phyloP scores from a whole-genome alignment of 2,888 invertebrate genomes.

The Leptinotarsa haldemani region DNA sequence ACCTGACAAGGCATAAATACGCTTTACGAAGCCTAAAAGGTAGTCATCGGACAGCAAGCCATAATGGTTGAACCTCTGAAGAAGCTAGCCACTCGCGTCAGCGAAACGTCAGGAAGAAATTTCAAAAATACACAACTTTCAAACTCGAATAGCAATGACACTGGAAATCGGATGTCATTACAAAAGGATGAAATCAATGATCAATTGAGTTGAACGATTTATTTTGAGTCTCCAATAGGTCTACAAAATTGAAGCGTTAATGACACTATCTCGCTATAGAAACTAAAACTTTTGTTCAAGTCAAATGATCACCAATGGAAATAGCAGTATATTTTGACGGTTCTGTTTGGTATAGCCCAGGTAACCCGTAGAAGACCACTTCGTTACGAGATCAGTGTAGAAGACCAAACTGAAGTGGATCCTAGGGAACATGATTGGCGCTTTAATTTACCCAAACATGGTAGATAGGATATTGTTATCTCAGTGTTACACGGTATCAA shows the following conservation, averaged over 20 bases:
- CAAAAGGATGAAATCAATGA: not conserved
- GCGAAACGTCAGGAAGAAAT: too few relatives aligned
- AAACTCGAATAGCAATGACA: too few relatives aligned
- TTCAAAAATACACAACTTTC: too few relatives aligned
- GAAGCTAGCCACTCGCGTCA: too few relatives aligned
- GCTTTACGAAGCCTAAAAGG: too few relatives aligned
- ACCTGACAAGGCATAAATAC: too few relatives aligned
- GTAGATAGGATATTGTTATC: conserved; percentile 60
- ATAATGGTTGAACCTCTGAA: too few relatives aligned
- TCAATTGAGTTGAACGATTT: conserved; percentile 4
- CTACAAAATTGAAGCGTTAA: not conserved
- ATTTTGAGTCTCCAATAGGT: not conserved
- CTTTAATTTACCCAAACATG: conserved; percentile 67
- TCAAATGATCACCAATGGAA: conserved; percentile 25
- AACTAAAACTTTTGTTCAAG: conserved; percentile 15
- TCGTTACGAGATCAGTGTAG: conserved; percentile 69
- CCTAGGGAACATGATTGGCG: conserved; percentile 70
- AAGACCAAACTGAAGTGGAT: conserved; percentile 69
- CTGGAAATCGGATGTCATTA: too few relatives aligned
- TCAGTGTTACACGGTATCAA: conserved; percentile 48
- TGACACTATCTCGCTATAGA: too few relatives aligned
- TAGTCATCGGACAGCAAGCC: too few relatives aligned
- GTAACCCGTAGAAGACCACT: conserved; percentile 64
- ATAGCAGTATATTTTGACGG: conserved; percentile 40
- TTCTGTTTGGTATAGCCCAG: conserved; percentile 58